Evolutionary conservation across 2,888 invertebrate species (phyloP).

Genomic region (Athripsodes cinereus): DNA sequence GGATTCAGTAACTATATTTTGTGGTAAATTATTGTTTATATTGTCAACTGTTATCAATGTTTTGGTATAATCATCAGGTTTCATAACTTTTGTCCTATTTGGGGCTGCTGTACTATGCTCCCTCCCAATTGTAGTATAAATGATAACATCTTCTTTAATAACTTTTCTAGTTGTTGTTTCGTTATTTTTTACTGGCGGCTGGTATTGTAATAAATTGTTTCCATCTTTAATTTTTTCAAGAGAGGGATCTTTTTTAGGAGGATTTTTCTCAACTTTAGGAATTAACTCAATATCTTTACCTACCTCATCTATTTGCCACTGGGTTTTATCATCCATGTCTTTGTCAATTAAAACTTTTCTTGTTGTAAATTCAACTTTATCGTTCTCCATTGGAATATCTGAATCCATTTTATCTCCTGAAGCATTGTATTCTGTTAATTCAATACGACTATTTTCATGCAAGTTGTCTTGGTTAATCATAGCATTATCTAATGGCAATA

Average conservation of each 20-base stretch:
- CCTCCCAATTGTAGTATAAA: conserved; percentile 15
- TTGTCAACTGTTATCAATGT: conserved; percentile 12
- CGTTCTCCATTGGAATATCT: conserved; percentile 24
- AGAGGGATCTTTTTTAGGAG: conserved; percentile 17
- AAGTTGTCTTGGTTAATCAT: conserved; percentile 6
- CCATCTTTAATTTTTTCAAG: conserved; percentile 13
- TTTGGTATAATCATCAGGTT: not conserved
- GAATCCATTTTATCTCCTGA: conserved; percentile 33
- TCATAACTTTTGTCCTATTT: conserved; percentile 6
- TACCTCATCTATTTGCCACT: conserved; percentile 24
- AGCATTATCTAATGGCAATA: conserved; percentile 7
- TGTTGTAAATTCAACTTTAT: conserved; percentile 39
- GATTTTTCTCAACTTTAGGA: conserved; percentile 24
- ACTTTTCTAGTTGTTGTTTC: not conserved
- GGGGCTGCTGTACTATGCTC: conserved; percentile 7
- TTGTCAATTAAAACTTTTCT: conserved; percentile 43
- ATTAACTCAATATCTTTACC: conserved; percentile 24
- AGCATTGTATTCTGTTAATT: conserved; percentile 23
- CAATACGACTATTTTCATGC: conserved; percentile 8
- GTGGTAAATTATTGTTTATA: not conserved
- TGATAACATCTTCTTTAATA: conserved; percentile 19
- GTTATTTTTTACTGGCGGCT: not conserved
- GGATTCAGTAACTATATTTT: not conserved
- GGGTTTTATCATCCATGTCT: conserved; percentile 33
- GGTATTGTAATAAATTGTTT: not conserved